Evolutionary conservation across 2,888 invertebrate species (phyloP).

Genomic region (Mechanitis mazaeus): DNA sequence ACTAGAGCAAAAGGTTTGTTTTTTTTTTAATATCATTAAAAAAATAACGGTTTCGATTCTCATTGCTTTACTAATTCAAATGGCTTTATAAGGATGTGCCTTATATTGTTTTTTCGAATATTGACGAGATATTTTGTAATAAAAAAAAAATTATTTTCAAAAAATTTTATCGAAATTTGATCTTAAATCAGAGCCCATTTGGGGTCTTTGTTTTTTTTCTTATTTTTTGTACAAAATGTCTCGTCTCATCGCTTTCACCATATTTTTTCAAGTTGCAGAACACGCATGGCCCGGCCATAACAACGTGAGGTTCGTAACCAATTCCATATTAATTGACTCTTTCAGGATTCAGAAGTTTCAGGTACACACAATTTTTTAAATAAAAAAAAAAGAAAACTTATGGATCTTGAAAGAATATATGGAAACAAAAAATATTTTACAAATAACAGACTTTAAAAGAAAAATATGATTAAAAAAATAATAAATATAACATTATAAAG

Average conservation of each 20-base stretch:
- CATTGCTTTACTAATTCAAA: not conserved
- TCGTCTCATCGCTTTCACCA: constrained; percentile 35
- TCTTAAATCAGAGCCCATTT: too few species aligned
- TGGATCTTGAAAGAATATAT: constrained; percentile 22
- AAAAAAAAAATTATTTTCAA: constrained; percentile 6
- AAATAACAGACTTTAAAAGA: too few species aligned
- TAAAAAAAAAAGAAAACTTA: not conserved
- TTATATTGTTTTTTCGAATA: not conserved
- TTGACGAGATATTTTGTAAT: not conserved
- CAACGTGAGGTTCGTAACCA: constrained; percentile 37
- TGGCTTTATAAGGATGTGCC: not conserved
- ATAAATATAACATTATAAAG: too few species aligned
- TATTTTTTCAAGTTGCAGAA: constrained; percentile 41
- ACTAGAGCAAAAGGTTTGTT: constrained; percentile 84
- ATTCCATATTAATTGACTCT: constrained; percentile 26
- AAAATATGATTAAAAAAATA: too few species aligned
- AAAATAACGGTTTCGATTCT: not conserved
- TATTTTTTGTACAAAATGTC: constrained; percentile 31
- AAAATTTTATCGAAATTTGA: too few species aligned
- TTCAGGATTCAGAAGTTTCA: constrained; percentile 17
- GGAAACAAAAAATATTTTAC: constrained; percentile 9
- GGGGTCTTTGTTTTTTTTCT: not conserved
- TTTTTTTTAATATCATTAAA: not conserved
- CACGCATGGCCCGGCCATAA: constrained; percentile 30
- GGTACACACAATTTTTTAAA: not conserved